Evolutionary conservation across 2,888 invertebrate genomes (phyloP).

Genomic region (Ametastegia equiseti): DNA sequence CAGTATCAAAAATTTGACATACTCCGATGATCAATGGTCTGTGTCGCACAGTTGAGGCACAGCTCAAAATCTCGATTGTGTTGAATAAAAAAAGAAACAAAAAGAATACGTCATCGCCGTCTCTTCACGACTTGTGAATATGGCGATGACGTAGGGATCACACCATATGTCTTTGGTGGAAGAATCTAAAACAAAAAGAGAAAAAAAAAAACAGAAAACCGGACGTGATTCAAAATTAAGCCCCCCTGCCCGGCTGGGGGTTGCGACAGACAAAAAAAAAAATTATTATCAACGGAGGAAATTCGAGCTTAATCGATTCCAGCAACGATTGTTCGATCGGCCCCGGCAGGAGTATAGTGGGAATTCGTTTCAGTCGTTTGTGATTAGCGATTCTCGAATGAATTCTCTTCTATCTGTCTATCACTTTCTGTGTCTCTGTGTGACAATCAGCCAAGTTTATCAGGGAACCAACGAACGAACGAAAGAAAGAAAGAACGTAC

Average conservation of each 20-base stretch:
- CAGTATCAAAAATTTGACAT: too few species aligned
- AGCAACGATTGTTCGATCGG: neutral
- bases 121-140: neutral
- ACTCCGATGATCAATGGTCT: neutral
- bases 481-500: neutral
- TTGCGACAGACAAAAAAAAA: too few species aligned
- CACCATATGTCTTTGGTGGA: too few species aligned
- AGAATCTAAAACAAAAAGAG: slow-evolving; percentile 12
- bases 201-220: neutral
- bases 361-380: neutral
- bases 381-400: neutral
- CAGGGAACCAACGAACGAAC: slow-evolving; percentile 26
- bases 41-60: neutral
- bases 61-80: neutral
- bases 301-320: slow-evolving; percentile 7
- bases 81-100: neutral
- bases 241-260: too few species aligned
- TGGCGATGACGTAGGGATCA: neutral
- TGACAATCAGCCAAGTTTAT: slow-evolving; percentile 1
- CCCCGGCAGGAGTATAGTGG: neutral
- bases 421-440: neutral
- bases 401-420: neutral
- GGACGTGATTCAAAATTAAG: slow-evolving; percentile 28
- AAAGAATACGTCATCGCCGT: too few species aligned
- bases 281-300: slow-evolving; percentile 18